A percentile compares a stretch with the other conserved stretches of the same genome.
phyloP scores from a whole-genome alignment of 1,140 invertebrate genomes.

The Trachelipus rathkii region DNA sequence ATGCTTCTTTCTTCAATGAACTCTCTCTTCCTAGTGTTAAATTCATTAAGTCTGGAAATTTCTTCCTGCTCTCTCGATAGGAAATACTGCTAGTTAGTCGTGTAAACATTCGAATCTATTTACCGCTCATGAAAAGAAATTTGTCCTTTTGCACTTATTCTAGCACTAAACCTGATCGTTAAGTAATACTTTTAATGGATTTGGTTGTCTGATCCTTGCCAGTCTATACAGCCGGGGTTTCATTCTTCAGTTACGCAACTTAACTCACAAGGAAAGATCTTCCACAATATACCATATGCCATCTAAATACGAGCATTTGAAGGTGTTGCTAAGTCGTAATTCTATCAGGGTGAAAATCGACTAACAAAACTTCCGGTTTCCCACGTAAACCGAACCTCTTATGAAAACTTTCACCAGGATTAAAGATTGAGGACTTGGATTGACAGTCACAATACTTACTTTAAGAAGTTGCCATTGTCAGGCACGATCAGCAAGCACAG shows the following conservation, averaged over 20 bases:
- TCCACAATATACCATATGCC: neutral
- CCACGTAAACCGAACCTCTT: neutral
- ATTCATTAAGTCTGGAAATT: neutral
- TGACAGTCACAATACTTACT: neutral
- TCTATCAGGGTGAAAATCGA: neutral
- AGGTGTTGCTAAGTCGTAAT: neutral
- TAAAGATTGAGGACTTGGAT: neutral
- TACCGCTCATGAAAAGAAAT: neutral
- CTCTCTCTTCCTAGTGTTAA: conserved; percentile 9
- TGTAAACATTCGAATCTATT: neutral
- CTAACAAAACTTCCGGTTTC: neutral
- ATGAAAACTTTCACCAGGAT: neutral
- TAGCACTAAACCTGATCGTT: neutral
- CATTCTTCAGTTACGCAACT: neutral
- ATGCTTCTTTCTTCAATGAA: conserved; percentile 30
- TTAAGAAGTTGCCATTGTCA: neutral
- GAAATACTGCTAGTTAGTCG: neutral
- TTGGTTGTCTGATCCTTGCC: neutral
- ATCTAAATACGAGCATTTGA: neutral
- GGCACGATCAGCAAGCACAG: neutral
- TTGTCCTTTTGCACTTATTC: neutral
- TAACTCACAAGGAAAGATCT: neutral
- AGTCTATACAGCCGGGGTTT: neutral
- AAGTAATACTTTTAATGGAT: neutral
- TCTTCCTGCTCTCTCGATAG: neutral